These are phyloP conservation scores for Lanius collurio DNA, from an alignment of 2,113 vertebrate genomes.

Conservation along the genomic window DNA sequence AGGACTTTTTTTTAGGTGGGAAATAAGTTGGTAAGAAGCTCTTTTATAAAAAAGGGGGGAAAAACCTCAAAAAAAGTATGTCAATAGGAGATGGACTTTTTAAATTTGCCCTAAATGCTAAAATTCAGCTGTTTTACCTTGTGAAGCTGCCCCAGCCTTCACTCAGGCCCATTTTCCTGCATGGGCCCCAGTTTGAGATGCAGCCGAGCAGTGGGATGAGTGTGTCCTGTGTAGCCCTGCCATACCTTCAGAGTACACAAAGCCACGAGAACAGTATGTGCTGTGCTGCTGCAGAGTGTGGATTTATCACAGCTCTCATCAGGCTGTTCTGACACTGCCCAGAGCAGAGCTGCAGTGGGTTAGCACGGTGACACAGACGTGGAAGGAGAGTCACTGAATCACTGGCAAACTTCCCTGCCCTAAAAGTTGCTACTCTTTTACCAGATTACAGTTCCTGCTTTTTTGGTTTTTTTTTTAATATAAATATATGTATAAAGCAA, in stretches of 20 bases:
- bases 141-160: neutral
- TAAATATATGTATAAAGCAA: neutral
- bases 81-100: neutral
- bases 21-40: neutral
- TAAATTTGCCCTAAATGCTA: neutral
- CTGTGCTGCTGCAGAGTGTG: neutral
- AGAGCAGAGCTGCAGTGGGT: neutral
- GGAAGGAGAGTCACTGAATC: neutral
- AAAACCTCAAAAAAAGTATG: neutral
- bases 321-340: neutral
- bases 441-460: neutral
- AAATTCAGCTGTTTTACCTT: neutral
- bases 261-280: neutral
- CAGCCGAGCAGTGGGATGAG: neutral
- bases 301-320: neutral
- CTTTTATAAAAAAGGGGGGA: neutral
- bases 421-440: neutral
- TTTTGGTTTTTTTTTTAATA: neutral
- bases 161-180: neutral
- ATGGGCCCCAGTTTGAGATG: neutral
- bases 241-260: neutral
- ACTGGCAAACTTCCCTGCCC: neutral
- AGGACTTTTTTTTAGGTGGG: neutral
- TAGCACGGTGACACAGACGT: neutral
- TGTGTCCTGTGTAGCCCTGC: neutral